Base-by-base conservation (phyloP, 2,797 vertebrate species). In the Chrysocyon brachyurus region DNA sequence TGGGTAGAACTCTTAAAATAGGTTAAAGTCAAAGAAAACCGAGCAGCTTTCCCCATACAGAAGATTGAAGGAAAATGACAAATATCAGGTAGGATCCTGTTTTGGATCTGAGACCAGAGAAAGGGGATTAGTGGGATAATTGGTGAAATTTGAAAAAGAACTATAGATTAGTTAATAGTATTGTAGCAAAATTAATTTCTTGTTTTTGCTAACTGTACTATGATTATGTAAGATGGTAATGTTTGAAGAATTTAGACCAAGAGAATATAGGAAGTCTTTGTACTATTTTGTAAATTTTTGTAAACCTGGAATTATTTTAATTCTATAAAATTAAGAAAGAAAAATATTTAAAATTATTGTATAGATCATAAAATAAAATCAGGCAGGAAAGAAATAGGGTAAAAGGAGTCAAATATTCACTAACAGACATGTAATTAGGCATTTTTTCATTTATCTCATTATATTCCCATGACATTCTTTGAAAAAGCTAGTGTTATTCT, bases 271-370 rank as follows among this genome's bases (percentile, higher is more conserved):
- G 46, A 64, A 92, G 8, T 77, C 17, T 54, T 73, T 75, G 24
- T 36, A 24, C 63, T 91, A 61, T 79, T 86, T 70, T 84, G 17
- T 56, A 85, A 36, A 10, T 24, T 77, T 77, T 57, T 59, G 0
- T 46, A 73, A 54, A 28, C 54, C 64, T 95, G 46, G 79, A 86
- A 61, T 54, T 79, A n/a, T 70, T 86, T 90, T 26, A 19, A 3
- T 75, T 91, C 10, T 54, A 90, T 89, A 83, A 75, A 83, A 3
- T 78, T 82, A 88, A 64, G 28, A 93, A 89, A 64, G 33, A 59
- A 91, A 94, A 49, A 84, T 16, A 75, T 33, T 61, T 33, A 54
- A 61, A 56, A 61, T 15, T 70, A 54, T 63, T 70, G 2, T 73
- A 46, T 46, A 81, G 12, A 10, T 5, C 19, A 56, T n/a, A 63